These are phyloP conservation scores for Diarsia dahlii DNA, from an alignment of 2,888 invertebrate genomes.

Conservation along the genomic window DNA sequence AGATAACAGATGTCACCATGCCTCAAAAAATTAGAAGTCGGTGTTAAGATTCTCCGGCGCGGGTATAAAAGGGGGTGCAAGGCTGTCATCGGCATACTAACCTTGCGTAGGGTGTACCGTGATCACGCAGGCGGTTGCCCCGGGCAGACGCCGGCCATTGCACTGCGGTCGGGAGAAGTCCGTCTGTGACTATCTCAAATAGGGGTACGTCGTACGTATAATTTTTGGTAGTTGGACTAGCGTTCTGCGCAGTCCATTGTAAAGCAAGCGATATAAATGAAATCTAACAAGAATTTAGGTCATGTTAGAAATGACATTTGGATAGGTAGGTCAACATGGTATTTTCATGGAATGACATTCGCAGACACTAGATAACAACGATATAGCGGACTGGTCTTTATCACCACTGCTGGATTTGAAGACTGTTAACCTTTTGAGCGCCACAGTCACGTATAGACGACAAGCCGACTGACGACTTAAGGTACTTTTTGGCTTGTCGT, in stretches of 20 bases:
- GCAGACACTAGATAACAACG: neutral
- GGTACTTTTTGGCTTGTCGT: too few relatives aligned
- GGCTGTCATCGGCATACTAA: conserved; percentile 88
- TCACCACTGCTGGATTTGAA: too few relatives aligned
- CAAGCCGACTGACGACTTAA: too few relatives aligned
- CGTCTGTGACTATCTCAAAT: conserved; percentile 90
- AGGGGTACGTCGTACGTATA: conserved; percentile 91
- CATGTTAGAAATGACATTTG: conserved; percentile 16
- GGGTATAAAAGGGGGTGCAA: conserved; percentile 71
- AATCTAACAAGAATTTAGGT: neutral
- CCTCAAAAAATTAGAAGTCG: conserved; percentile 76
- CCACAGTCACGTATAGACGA: too few relatives aligned
- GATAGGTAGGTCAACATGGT: neutral
- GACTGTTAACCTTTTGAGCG: too few relatives aligned
- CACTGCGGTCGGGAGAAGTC: conserved; percentile 91
- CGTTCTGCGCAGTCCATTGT: conserved; percentile 91
- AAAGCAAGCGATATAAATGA: neutral
- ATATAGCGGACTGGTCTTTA: too few relatives aligned
- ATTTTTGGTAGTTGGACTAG: conserved; percentile 92
- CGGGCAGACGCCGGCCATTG: conserved; percentile 92
- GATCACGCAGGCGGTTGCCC: conserved; percentile 93
- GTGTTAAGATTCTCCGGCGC: conserved; percentile 72
- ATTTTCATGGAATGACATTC: conserved; percentile 2
- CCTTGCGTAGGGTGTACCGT: conserved; percentile 94
- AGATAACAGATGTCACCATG: conserved; percentile 83